Evolutionary conservation across 1,140 invertebrate species (phyloP).

Genomic region (Pomacea maculata): DNA sequence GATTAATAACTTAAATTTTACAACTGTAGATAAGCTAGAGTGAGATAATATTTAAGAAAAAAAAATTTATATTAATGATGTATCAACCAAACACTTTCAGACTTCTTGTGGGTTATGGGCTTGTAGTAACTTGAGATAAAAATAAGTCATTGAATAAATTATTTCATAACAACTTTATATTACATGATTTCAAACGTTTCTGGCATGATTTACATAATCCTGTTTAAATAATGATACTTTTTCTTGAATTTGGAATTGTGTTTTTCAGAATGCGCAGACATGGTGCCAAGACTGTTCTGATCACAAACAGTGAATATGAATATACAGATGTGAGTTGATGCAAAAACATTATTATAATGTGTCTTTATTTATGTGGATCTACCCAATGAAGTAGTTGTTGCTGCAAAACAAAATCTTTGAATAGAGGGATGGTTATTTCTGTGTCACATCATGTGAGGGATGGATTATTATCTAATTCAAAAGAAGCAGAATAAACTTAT

Average conservation of each 20-base stretch:
- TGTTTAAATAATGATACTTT: no score
- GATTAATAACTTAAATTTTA: no score
- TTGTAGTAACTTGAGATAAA: no score
- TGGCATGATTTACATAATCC: no score
- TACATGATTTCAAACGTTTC: no score
- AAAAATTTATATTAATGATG: no score
- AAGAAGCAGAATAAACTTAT: background rate
- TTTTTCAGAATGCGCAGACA: conserved; percentile 78
- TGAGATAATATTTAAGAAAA: no score
- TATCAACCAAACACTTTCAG: no score
- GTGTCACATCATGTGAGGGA: background rate
- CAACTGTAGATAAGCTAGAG: no score
- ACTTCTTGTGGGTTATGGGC: no score
- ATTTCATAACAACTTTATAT: no score
- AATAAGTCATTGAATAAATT: no score
- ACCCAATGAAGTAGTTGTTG: background rate
- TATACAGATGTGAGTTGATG: conserved; percentile 81
- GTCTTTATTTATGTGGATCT: background rate
- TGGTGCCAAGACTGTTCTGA: conserved; percentile 92
- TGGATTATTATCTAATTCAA: background rate
- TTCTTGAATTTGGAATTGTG: background rate
- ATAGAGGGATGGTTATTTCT: background rate
- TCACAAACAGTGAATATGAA: conserved; percentile 96
- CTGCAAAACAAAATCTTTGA: background rate
- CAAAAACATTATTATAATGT: background rate